Evolutionary conservation across 2,113 vertebrate genomes (phyloP).

Genomic region (Rhinopomastus cyanomelas): DNA sequence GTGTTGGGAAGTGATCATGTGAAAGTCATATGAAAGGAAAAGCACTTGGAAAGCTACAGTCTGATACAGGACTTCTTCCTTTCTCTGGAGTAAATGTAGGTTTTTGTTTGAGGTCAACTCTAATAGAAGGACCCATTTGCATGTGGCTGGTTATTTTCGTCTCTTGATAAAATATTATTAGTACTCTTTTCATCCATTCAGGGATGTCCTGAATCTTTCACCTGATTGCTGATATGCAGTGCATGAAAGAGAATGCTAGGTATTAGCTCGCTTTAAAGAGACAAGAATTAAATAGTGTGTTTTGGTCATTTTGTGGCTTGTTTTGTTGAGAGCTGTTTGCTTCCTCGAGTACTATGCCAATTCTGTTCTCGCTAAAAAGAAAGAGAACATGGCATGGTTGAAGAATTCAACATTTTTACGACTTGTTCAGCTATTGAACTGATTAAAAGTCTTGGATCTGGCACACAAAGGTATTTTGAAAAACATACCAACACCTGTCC

Average conservation of each 20-base stretch:
- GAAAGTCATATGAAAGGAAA: slow-evolving; percentile 5
- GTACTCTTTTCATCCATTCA: not conserved
- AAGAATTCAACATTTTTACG: not conserved
- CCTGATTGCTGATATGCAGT: not conserved
- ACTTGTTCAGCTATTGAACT: not conserved
- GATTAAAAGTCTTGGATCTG: not conserved
- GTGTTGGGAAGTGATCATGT: not conserved
- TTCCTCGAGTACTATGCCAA: not conserved
- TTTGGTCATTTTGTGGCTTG: not conserved
- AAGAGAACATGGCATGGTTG: not conserved
- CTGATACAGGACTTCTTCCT: not conserved
- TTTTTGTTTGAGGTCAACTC: not conserved
- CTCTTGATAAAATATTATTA: not conserved
- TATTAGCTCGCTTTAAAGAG: not conserved
- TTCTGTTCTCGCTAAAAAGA: not conserved
- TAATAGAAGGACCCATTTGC: not conserved
- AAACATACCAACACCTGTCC: not conserved
- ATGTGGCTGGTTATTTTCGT: not conserved
- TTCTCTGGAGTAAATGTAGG: not conserved
- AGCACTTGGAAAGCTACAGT: not conserved
- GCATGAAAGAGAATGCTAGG: not conserved
- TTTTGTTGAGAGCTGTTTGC: not conserved
- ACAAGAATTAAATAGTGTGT: not conserved
- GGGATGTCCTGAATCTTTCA: not conserved
- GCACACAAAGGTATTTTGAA: not conserved